Base-by-base conservation (phyloP, 2,113 vertebrate genomes). In the Synodontis membranacea region DNA sequence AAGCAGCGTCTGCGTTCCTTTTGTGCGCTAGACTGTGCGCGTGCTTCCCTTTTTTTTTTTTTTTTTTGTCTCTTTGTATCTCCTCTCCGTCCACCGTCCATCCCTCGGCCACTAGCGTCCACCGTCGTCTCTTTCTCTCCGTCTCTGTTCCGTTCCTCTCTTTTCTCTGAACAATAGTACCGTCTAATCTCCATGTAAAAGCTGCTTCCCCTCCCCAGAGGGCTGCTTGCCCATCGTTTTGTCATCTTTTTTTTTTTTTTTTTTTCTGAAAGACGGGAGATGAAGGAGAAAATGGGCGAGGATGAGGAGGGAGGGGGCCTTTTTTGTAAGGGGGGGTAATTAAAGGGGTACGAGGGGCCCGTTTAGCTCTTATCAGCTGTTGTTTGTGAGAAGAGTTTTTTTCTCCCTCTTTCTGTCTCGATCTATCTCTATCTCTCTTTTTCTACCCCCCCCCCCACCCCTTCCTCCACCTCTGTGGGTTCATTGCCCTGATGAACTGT, bases 161-260 rank as follows among this genome's bases (percentile, higher is more conserved):
- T 66, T 50, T 39, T 96, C 95, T 96, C 96, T 94, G 95, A 97
- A 99, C 98, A 99, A 99, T 98, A 89, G 95, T 96, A n/a, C 94
- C 93, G 95, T 80, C 96, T 99, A 99, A 99, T 99, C 97, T 99
- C 97, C 98, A 99, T 99, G 98, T 98, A 97, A 98, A 99, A 98
- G 97, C 97, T 96, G 96, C 97, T 97, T 97, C 96, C 96, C 96
- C 96, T 97, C 97, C 97, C 97, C 96, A 96, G 96, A 93, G 96
- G 96, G 96, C 95, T 95, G 96, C 95, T 96, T 88, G 96, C 95
- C 97, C 97, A 97, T 97, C 97, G 94, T 98, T 98, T 99, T 97
- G 96, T 96, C 96, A 96, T 96, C 95, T 98, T 98, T 98, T 81
- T 46, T 54, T 48, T 50, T 48, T 50, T 96, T 95, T 97, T 98